These are phyloP conservation scores for Pseudopleuronectes americanus DNA, from an alignment of 2,797 vertebrate species.

Conservation along the genomic window DNA sequence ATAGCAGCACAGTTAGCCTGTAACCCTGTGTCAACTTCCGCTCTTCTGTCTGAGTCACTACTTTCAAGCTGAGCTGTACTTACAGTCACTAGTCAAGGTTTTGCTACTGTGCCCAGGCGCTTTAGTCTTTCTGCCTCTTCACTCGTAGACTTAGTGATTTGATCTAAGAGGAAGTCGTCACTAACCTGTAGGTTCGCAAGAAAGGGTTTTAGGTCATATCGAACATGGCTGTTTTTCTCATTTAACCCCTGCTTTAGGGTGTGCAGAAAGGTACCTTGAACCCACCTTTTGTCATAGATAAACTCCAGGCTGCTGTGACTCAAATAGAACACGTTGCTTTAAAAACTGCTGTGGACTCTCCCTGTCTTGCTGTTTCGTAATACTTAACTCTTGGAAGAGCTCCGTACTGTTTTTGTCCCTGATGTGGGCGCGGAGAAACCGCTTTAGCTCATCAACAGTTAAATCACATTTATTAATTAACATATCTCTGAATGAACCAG, in stretches of 20 bases:
- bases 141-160: too few relatives aligned
- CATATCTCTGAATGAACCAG: conserved; percentile 16
- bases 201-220: too few relatives aligned
- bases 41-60: not conserved
- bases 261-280: too few relatives aligned
- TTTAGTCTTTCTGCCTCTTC: too few relatives aligned
- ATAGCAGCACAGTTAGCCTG: conserved; percentile 24
- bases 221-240: too few relatives aligned
- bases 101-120: too few relatives aligned
- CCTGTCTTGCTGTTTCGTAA: conserved; percentile 25
- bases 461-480: conserved; percentile 23
- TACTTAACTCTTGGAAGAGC: conserved; percentile 31
- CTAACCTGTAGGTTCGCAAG: too few relatives aligned
- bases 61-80: not conserved
- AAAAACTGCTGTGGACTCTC: not conserved
- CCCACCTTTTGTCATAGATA: too few relatives aligned
- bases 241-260: too few relatives aligned
- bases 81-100: not conserved
- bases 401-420: conserved; percentile 36
- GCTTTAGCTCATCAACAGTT: conserved; percentile 29
- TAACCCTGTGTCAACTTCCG: conserved; percentile 14
- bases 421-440: conserved; percentile 30
- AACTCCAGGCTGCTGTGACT: too few relatives aligned
- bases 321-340: too few relatives aligned
- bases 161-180: too few relatives aligned